Conservation (phyloP, 1,140 invertebrate genomes). For the Campodea augens region DNA sequence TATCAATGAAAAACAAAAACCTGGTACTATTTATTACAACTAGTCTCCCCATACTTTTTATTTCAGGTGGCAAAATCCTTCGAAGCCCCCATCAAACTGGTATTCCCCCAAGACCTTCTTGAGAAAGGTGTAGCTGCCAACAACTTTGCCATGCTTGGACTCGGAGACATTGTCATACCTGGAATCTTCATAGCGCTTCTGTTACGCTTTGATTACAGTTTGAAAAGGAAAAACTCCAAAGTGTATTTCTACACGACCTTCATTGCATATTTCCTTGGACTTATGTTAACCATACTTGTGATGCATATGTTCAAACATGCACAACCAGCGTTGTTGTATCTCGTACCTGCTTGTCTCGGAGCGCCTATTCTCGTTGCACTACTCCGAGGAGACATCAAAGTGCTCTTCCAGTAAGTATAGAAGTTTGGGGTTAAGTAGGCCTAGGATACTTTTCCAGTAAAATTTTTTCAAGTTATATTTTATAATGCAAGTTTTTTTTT, state of each 20-base stretch:
- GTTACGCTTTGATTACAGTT: conserved; percentile 83
- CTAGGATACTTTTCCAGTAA: not conserved
- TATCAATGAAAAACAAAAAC: too few relatives aligned
- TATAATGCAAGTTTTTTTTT: not conserved
- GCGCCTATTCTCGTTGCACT: conserved; percentile 71
- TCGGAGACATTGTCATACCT: conserved; percentile 97
- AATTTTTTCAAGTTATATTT: not conserved
- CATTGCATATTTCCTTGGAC: conserved; percentile 79
- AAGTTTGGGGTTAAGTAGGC: too few relatives aligned
- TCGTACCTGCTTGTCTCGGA: conserved; percentile 88
- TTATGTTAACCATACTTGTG: conserved; percentile 84
- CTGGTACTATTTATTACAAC: too few relatives aligned
- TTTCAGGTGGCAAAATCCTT: conserved; percentile 99
- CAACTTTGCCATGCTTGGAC: conserved; percentile 96
- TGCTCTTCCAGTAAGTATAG: conserved; percentile 76
- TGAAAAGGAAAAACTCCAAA: conserved; percentile 66
- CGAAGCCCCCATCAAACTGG: conserved; percentile 96
- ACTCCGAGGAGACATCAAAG: conserved; percentile 75
- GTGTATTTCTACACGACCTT: conserved; percentile 91
- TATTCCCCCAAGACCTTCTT: conserved; percentile 95
- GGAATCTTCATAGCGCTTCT: conserved; percentile 97
- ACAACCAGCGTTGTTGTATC: conserved; percentile 92
- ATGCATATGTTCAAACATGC: conserved; percentile 99
- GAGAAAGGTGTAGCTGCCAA: conserved; percentile 75
- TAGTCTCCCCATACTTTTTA: too few relatives aligned